Conservation (phyloP, 2,113 vertebrate genomes). For the Mixornis gularis region DNA sequence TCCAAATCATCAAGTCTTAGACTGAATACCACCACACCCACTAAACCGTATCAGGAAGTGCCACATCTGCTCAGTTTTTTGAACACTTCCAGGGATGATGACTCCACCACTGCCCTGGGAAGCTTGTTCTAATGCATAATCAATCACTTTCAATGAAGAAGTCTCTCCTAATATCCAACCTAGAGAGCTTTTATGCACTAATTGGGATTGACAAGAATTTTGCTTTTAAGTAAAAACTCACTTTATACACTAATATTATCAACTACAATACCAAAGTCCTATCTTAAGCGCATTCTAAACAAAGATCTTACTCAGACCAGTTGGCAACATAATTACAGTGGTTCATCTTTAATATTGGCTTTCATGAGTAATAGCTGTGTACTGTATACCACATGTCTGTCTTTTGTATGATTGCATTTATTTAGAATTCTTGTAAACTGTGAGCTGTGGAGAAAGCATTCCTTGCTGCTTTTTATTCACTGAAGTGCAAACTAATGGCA, state of each 20-base stretch:
- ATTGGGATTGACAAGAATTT: not conserved
- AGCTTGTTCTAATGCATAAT: not conserved
- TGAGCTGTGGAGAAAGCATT: not conserved
- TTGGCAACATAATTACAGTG: not conserved
- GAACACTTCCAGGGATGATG: not conserved
- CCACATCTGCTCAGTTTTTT: not conserved
- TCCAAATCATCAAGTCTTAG: not conserved
- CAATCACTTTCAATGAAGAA: not conserved
- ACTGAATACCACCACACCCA: not conserved
- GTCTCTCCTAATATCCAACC: not conserved
- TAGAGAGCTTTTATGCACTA: not conserved
- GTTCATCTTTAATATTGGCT: not conserved
- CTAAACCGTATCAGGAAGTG: not conserved
- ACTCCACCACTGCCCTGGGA: not conserved
- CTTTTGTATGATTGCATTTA: not conserved
- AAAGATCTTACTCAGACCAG: not conserved
- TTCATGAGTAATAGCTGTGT: not conserved
- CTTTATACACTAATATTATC: not conserved
- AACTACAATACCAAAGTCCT: not conserved
- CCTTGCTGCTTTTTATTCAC: not conserved
- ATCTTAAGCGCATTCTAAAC: not conserved
- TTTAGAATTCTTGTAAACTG: not conserved
- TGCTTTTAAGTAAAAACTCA: not conserved
- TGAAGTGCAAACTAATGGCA: not conserved
- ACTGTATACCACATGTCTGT: not conserved